Base-by-base conservation (phyloP, 1,140 invertebrate species). In the Mamestra configurata region DNA sequence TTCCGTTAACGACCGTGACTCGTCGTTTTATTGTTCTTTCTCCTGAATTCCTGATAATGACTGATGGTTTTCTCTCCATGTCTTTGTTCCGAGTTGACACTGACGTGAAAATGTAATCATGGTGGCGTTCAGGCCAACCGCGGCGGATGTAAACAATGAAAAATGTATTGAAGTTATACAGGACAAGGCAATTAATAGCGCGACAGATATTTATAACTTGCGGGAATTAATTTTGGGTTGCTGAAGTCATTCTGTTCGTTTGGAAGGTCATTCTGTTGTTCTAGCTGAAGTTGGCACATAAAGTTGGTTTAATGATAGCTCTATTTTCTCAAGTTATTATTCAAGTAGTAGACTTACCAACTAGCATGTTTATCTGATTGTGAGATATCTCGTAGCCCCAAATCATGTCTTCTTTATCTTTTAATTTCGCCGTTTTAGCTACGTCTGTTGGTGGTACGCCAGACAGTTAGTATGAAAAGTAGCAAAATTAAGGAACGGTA, bases 41-140 rank as follows among this genome's bases (percentile, higher is more conserved):
- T 78, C 80, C 83, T 88, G 90, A 87, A 81, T 82, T 78, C 80
- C 83, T 88, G 90, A 87, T 93, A 92, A 92, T 94, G 92, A 92
- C 86, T 89, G 92, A 93, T 92, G 91, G 88, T 88, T 92, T 90
- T 91, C 88, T 88, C 86, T 68, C 78, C 87, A 83, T 90, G 90
- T 93, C 93, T 94, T 94, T 93, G 92, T 94, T 91, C 86, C 83
- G 80, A 81, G 85, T 86, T 89, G 90, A 90, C 89, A 89, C 82
- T 89, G 90, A 91, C 90, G 86, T 85, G 90, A 87, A 92, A 93
- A 92, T 92, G 90, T 93, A 93, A 94, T 93, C 90, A 90, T 84
- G 79, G 82, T 83, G 80, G 79, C 73, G 78, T 83, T 85, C 79
- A 64, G 79, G 82, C 80, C 83, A 84, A 70, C 46, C 82, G 82